These are phyloP conservation scores for Sinocyclocheilus maitianheensis DNA, from an alignment of 2,113 vertebrate species.

Conservation along the genomic window DNA sequence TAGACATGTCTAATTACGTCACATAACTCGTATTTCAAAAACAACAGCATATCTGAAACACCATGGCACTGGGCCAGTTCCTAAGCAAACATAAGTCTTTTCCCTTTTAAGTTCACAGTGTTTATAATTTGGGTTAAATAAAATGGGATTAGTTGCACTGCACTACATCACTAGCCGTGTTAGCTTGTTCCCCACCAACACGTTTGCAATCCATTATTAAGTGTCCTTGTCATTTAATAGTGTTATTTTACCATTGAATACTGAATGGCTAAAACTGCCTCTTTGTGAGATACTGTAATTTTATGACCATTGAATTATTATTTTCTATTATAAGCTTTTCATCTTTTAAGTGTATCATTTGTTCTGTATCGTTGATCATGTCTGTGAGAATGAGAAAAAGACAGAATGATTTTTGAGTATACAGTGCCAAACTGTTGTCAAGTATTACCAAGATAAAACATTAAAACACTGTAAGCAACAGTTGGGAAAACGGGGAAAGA, in stretches of 20 bases:
- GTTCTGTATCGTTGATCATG: constrained; percentile 54
- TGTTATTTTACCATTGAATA: constrained; percentile 34
- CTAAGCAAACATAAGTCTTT: background rate
- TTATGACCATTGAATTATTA: constrained; percentile 49
- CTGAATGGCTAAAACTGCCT: constrained; percentile 46
- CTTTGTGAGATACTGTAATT: constrained; percentile 44
- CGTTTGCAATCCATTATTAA: constrained; percentile 39
- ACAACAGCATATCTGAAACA: background rate
- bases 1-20: background rate
- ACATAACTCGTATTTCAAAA: background rate
- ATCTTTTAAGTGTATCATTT: constrained; percentile 51
- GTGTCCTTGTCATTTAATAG: constrained; percentile 49
- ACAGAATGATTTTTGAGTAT: background rate
- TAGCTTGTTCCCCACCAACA: background rate
- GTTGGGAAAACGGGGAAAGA: background rate
- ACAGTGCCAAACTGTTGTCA: constrained; percentile 35
- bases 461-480: background rate
- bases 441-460: constrained; percentile 16
- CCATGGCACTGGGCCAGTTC: background rate
- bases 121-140: background rate
- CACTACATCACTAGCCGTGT: constrained; percentile 5
- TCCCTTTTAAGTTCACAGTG: background rate
- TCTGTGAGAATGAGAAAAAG: constrained; percentile 43
- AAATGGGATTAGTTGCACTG: constrained; percentile 21
- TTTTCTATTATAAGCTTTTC: constrained; percentile 22